Evolutionary conservation across 1,140 invertebrate species (phyloP).

Genomic region (Tetramorium simillimum): DNA sequence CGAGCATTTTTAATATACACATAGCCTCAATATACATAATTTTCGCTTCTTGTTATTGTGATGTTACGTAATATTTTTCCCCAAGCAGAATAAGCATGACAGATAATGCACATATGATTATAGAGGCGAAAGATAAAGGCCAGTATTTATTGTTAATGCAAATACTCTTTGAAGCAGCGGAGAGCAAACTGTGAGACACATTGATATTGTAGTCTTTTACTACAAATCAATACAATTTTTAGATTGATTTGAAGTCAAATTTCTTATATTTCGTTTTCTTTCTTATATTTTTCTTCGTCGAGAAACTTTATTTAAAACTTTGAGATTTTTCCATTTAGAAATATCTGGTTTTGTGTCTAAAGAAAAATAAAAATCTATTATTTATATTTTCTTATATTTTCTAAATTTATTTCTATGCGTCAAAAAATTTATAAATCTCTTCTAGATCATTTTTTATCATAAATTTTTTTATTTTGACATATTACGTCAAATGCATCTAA

Average conservation of each 20-base stretch:
- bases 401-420: not conserved
- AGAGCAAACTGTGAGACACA: not conserved
- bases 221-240: not conserved
- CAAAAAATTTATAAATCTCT: not conserved
- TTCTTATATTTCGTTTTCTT: not conserved
- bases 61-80: constrained; percentile 19
- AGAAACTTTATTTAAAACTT: not conserved
- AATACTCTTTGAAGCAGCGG: not conserved
- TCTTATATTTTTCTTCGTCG: not conserved
- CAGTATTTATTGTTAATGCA: not conserved
- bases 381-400: not conserved
- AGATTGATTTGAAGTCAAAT: not conserved
- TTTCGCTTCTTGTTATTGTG: not conserved
- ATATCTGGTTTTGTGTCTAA: not conserved
- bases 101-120: not conserved
- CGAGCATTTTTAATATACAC: constrained; percentile 18
- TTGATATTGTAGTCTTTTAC: not conserved
- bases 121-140: not conserved
- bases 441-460: not conserved
- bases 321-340: not conserved
- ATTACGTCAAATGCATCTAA: not conserved
- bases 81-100: not conserved
- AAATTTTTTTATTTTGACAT: not conserved
- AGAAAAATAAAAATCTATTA: not conserved
- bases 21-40: no score